Evolutionary conservation across 2,888 invertebrate genomes (phyloP).

Genomic region (Drosophila yooni): DNA sequence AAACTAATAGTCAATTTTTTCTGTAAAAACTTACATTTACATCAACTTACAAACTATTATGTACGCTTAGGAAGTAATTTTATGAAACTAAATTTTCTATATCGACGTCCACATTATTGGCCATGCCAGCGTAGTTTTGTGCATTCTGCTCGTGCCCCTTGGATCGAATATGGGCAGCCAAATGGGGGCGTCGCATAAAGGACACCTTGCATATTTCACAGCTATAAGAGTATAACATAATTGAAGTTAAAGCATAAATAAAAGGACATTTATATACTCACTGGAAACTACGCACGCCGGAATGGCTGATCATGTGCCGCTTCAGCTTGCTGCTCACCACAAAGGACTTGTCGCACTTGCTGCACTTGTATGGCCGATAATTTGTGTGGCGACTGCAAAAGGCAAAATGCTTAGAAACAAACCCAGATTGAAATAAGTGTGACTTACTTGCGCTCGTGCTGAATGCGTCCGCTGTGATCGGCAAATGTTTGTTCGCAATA

Average conservation of each 20-base stretch:
- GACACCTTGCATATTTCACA: slow-evolving; percentile 68
- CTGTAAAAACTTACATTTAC: background rate
- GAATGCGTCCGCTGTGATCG: slow-evolving; percentile 69
- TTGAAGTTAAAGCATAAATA: background rate
- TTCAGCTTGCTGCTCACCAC: slow-evolving; percentile 67
- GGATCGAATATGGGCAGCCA: slow-evolving; percentile 63
- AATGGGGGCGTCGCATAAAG: slow-evolving; percentile 64
- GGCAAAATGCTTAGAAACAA: background rate
- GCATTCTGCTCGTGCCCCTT: slow-evolving; percentile 59
- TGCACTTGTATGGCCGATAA: slow-evolving; percentile 65
- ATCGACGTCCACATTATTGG: slow-evolving; percentile 27
- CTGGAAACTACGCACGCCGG: slow-evolving; percentile 69
- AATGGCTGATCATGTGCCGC: slow-evolving; percentile 65
- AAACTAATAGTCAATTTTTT: background rate
- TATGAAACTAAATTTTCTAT: slow-evolving; percentile 28
- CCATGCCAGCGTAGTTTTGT: slow-evolving; percentile 15
- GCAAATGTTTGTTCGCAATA: slow-evolving; percentile 64
- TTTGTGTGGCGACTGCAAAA: slow-evolving; percentile 64
- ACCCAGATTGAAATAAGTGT: background rate
- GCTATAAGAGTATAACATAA: slow-evolving; percentile 24
- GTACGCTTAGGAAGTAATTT: background rate
- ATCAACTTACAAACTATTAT: background rate
- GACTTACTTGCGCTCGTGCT: slow-evolving; percentile 66
- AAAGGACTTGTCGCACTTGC: slow-evolving; percentile 66
- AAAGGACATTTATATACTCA: slow-evolving; percentile 27